Conservation (phyloP, 1,140 invertebrate species). For the Zaprionus ornatus region DNA sequence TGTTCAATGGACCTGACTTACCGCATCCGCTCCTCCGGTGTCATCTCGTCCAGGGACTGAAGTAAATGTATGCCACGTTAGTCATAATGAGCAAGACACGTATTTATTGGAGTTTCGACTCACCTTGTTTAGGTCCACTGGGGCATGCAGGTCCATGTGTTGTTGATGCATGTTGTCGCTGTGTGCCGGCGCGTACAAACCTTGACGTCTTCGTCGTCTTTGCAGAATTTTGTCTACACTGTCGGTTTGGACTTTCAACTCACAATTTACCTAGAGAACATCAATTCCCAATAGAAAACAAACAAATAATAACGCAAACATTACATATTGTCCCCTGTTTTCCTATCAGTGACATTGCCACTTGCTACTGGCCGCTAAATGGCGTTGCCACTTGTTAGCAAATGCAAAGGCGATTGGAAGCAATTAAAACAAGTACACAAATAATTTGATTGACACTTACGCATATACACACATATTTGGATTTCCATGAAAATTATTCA, state of each 20-base stretch:
- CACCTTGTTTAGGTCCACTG: constrained; percentile 87
- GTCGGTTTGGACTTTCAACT: constrained; percentile 9
- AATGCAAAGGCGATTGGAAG: not conserved
- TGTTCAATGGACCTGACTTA: constrained; percentile 35
- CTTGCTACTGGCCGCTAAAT: constrained; percentile 5
- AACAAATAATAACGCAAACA: constrained; percentile 40
- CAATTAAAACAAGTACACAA: not conserved
- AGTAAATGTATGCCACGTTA: not conserved
- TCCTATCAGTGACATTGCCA: constrained; percentile 36
- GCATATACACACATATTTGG: not conserved
- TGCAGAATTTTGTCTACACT: constrained; percentile 58
- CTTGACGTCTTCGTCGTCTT: constrained; percentile 54
- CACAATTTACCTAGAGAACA: constrained; percentile 35
- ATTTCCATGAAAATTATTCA: not conserved
- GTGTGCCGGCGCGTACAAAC: constrained; percentile 50
- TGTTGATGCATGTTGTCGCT: constrained; percentile 68
- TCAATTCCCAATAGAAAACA: constrained; percentile 39
- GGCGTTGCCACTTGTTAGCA: constrained; percentile 4
- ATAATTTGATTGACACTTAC: not conserved
- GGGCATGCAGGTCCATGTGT: constrained; percentile 85
- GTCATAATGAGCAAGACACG: not conserved
- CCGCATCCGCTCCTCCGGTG: constrained; percentile 86
- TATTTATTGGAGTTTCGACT: constrained; percentile 24
- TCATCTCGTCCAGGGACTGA: constrained; percentile 88
- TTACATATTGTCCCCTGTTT: constrained; percentile 47